Percentiles rank a stretch among this genome's conserved stretches.
Conservation (phyloP, 2,113 vertebrate genomes). For the Miniopterus natalensis region DNA sequence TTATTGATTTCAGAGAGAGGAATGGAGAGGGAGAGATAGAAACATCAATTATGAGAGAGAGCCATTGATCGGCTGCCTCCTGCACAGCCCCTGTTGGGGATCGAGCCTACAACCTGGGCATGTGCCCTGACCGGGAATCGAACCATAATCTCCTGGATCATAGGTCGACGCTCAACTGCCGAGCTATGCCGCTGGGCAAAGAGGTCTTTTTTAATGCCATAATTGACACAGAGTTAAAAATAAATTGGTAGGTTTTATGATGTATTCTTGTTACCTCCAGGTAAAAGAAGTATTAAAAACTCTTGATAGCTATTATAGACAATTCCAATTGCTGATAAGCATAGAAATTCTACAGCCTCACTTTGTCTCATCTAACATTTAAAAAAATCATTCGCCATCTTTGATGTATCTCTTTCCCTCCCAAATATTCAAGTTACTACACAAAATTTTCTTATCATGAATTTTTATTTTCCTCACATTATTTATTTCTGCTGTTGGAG, state of each 20-base stretch:
- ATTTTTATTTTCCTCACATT: background rate
- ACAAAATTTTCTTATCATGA: background rate
- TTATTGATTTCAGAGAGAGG: no score
- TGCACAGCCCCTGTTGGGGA: no score
- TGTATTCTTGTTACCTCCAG: background rate
- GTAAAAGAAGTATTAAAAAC: background rate
- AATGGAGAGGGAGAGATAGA: no score
- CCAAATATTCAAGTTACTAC: background rate
- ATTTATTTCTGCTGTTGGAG: background rate
- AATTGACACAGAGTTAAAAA: background rate
- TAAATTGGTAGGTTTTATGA: background rate
- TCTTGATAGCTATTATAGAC: background rate
- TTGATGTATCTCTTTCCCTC: background rate
- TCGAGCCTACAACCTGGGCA: no score
- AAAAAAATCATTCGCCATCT: background rate
- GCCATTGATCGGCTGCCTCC: no score
- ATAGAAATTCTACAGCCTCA: background rate
- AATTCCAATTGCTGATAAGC: background rate
- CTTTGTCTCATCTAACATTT: background rate
- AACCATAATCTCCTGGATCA: no score
- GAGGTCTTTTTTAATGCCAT: background rate
- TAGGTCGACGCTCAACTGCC: no score
- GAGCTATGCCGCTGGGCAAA: no score
- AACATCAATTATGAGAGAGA: no score
- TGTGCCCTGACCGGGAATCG: no score